Percentiles rank a stretch among this genome's conserved stretches.
Conservation (phyloP, 2,797 vertebrate genomes). For the Taeniopygia guttata region DNA sequence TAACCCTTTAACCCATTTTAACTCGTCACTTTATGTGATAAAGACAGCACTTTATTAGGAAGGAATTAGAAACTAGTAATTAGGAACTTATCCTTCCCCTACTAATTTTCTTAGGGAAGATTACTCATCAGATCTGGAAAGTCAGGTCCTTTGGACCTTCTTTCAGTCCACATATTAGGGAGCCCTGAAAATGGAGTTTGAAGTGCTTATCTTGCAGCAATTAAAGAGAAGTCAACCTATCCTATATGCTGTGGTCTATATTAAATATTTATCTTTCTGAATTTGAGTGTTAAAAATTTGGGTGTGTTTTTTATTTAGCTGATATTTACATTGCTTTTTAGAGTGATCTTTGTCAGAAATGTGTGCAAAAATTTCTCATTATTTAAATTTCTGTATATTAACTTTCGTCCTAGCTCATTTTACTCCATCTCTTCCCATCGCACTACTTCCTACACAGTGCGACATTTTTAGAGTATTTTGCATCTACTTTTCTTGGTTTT, state of each 20-base stretch:
- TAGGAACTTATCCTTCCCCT: background rate
- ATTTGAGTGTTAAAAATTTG: background rate
- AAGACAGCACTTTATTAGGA: background rate
- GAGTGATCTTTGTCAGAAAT: background rate
- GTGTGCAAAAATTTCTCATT: background rate
- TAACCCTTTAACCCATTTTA: background rate
- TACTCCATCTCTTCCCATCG: background rate
- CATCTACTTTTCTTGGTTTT: background rate
- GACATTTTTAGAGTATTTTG: background rate
- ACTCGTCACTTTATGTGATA: background rate
- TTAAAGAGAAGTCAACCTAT: background rate
- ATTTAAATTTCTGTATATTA: background rate
- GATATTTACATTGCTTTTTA: background rate
- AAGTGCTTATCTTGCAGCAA: background rate
- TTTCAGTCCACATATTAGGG: background rate
- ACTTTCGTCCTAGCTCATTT: background rate
- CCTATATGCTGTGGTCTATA: background rate
- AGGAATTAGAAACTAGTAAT: background rate
- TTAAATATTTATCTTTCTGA: background rate
- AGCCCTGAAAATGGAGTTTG: background rate
- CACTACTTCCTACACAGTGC: background rate
- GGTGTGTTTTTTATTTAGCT: background rate
- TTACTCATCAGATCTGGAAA: background rate
- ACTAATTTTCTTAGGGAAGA: background rate
- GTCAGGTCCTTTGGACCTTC: background rate